phyloP scores from a whole-genome alignment of 2,888 invertebrate genomes.

The Volucella inanis region DNA sequence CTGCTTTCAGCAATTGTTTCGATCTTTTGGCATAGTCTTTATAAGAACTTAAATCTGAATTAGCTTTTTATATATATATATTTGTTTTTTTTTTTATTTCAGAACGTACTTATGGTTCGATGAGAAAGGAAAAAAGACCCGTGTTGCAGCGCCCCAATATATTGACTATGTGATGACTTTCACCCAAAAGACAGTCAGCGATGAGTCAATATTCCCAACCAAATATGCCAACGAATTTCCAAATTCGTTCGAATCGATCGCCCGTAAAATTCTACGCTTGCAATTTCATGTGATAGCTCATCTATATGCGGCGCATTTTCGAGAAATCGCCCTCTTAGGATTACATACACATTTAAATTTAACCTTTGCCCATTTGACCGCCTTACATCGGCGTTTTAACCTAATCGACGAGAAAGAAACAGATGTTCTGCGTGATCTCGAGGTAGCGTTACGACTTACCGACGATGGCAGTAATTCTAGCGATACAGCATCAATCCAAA shows the following conservation, averaged over 20 bases:
- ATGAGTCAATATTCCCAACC: constrained; percentile 98
- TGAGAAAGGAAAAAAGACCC: constrained; percentile 98
- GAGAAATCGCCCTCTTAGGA: constrained; percentile 95
- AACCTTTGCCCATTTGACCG: constrained; percentile 98
- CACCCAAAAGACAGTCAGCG: constrained; percentile 98
- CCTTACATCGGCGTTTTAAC: constrained; percentile 92
- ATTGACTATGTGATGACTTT: constrained; percentile 99
- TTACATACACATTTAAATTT: constrained; percentile 98
- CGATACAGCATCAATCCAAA: constrained; percentile 74
- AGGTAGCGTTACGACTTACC: constrained; percentile 89
- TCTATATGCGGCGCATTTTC: constrained; percentile 98
- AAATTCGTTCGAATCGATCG: constrained; percentile 95
- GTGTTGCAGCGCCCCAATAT: constrained; percentile 98
- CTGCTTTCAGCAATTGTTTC: not conserved
- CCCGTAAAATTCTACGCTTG: constrained; percentile 97
- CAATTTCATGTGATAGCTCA: constrained; percentile 99
- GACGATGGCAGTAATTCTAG: constrained; percentile 81
- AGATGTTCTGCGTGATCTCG: constrained; percentile 95
- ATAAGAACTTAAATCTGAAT: not conserved
- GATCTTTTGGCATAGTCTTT: not conserved
- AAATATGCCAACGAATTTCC: constrained; percentile 99
- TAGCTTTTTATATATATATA: not conserved
- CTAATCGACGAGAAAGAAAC: constrained; percentile 98
- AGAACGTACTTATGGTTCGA: constrained; percentile 99
- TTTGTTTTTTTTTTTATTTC: constrained; percentile 78